phyloP scores from a whole-genome alignment of 1,140 invertebrate genomes.

The Monomorium pharaonis region DNA sequence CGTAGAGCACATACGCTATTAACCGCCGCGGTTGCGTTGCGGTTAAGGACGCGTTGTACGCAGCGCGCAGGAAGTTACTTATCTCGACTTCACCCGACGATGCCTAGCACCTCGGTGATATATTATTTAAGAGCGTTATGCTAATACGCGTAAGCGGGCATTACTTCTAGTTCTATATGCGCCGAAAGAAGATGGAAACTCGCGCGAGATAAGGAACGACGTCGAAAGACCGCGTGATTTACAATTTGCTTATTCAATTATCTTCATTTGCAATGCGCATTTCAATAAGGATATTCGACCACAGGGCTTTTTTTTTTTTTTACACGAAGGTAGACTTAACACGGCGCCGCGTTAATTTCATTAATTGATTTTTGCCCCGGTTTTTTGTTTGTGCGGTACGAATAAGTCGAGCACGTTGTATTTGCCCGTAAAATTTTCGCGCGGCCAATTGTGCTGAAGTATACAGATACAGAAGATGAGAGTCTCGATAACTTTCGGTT shows the following conservation, averaged over 20 bases:
- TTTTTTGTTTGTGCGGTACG: not conserved
- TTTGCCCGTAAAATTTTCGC: slow-evolving; percentile 42
- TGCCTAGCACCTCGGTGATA: slow-evolving; percentile 71
- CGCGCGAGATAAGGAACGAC: not conserved
- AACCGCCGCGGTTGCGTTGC: slow-evolving; percentile 62
- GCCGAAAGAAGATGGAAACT: slow-evolving; percentile 12
- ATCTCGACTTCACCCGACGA: slow-evolving; percentile 69
- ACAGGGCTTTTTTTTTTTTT: no score
- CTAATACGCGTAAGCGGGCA: slow-evolving; percentile 72
- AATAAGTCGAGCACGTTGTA: not conserved
- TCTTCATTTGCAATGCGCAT: not conserved
- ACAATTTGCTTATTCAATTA: slow-evolving; percentile 18
- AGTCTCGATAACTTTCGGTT: slow-evolving; percentile 68
- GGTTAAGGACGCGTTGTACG: slow-evolving; percentile 59
- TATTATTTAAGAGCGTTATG: slow-evolving; percentile 79
- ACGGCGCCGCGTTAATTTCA: not conserved
- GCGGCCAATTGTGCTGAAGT: slow-evolving; percentile 3
- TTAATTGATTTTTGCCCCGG: not conserved
- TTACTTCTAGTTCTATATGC: slow-evolving; percentile 47
- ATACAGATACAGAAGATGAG: slow-evolving; percentile 23
- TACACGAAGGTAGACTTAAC: no score
- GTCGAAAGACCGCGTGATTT: not conserved
- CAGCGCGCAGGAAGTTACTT: slow-evolving; percentile 77
- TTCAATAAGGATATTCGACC: not conserved
- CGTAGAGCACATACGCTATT: slow-evolving; percentile 62